Evolutionary conservation across 2,888 invertebrate genomes (phyloP).

Genomic region (Drosophila conformis): DNA sequence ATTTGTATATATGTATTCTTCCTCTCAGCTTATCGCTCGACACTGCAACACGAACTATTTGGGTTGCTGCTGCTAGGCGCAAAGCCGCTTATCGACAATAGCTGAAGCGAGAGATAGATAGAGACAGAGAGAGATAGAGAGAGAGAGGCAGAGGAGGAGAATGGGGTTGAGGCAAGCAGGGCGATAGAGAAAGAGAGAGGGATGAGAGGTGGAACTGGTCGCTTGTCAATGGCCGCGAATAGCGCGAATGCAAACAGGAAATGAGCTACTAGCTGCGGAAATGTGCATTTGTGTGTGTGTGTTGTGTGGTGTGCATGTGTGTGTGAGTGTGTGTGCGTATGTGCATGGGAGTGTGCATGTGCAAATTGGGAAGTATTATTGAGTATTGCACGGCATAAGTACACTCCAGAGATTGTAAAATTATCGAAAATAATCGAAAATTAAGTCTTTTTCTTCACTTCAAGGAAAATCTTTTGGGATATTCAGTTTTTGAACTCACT

Average conservation of each 20-base stretch:
- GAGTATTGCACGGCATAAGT: background rate
- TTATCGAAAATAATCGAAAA: background rate
- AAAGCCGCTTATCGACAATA: conserved; percentile 30
- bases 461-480: background rate
- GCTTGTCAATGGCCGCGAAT: conserved; percentile 52
- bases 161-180: background rate
- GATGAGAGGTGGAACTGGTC: background rate
- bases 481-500: background rate
- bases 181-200: background rate
- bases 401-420: background rate
- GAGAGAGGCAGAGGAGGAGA: background rate
- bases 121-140: background rate
- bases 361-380: background rate
- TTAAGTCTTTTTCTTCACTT: background rate
- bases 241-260: conserved; percentile 62
- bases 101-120: background rate
- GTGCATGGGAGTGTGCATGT: conserved; percentile 2
- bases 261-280: conserved; percentile 63
- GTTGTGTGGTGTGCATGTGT: conserved; percentile 2
- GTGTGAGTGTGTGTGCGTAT: background rate
- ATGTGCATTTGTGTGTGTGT: conserved; percentile 16
- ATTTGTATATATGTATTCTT: background rate
- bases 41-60: conserved; percentile 41
- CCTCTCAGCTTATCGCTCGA: conserved; percentile 32
- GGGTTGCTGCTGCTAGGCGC: conserved; percentile 34